A percentile compares a stretch with the other conserved stretches of the same genome.
Evolutionary conservation across 2,797 vertebrate genomes (phyloP).

Genomic region (Cryptoblepharus egeriae): DNA sequence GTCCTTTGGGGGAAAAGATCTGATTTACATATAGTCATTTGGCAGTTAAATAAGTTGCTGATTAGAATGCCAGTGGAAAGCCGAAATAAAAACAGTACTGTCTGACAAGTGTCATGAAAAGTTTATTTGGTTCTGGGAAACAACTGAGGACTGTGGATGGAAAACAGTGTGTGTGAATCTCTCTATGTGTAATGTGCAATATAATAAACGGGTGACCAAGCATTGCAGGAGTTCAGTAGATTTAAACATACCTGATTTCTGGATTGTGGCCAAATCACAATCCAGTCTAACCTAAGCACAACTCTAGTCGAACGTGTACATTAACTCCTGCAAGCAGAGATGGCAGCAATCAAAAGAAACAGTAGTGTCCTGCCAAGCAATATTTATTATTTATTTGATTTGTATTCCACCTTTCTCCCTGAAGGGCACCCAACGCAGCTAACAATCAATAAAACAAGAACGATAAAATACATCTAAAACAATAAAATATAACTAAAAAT

Average conservation of each 20-base stretch:
- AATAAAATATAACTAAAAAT: too few relatives aligned
- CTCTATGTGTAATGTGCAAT: not conserved
- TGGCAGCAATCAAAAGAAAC: too few relatives aligned
- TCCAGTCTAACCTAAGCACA: too few relatives aligned
- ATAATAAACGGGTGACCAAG: not conserved
- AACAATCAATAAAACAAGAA: too few relatives aligned
- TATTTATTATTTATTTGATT: too few relatives aligned
- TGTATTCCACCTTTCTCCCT: too few relatives aligned
- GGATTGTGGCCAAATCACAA: not conserved
- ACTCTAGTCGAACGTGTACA: too few relatives aligned
- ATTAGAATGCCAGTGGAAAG: not conserved
- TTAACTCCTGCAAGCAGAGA: too few relatives aligned
- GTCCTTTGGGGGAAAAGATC: not conserved
- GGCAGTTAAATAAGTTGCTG: not conserved
- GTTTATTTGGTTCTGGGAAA: not conserved
- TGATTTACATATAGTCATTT: not conserved
- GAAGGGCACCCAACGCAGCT: too few relatives aligned
- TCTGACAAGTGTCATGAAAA: not conserved
- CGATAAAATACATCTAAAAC: too few relatives aligned
- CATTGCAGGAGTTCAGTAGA: not conserved
- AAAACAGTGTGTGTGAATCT: too few relatives aligned
- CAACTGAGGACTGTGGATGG: not conserved
- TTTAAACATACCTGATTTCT: not conserved
- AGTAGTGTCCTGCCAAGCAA: too few relatives aligned
- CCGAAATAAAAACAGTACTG: not conserved